These are phyloP conservation scores for Rotaria macrura DNA, from an alignment of 2,888 invertebrate species.

Conservation along the genomic window DNA sequence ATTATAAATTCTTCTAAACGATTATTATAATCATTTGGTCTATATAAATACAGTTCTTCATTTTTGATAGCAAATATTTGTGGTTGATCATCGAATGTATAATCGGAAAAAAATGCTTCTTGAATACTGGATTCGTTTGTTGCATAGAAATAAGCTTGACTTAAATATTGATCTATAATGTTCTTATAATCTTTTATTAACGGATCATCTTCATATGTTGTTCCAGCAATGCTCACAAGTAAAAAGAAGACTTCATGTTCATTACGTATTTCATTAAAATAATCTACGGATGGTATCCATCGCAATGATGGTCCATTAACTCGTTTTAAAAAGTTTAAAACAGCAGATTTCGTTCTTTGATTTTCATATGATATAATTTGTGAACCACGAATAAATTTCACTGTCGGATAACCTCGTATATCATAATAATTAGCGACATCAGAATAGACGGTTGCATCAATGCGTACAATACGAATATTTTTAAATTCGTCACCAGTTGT, in stretches of 20 bases:
- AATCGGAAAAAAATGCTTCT: background rate
- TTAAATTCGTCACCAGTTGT: background rate
- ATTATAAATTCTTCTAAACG: background rate
- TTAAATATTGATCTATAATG: background rate
- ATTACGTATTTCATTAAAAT: background rate
- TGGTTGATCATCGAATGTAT: background rate
- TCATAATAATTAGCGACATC: conserved; percentile 32
- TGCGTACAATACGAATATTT: conserved; percentile 26
- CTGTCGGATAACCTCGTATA: conserved; percentile 31
- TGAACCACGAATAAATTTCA: conserved; percentile 31
- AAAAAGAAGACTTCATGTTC: conserved; percentile 10
- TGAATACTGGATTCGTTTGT: background rate
- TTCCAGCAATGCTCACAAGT: background rate
- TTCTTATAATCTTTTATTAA: background rate
- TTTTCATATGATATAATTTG: conserved; percentile 23
- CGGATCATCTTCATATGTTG: background rate
- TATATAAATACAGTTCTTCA: background rate
- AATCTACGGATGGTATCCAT: background rate
- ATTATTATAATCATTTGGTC: background rate
- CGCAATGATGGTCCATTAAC: conserved; percentile 11
- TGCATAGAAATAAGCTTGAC: conserved; percentile 10
- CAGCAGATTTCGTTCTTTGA: conserved; percentile 24
- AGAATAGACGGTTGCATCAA: conserved; percentile 30
- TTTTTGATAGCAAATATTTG: conserved; percentile 9
- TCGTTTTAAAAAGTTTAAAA: conserved; percentile 28